These are phyloP conservation scores for Cettia cetti DNA, from an alignment of 2,113 vertebrate genomes.

Conservation along the genomic window DNA sequence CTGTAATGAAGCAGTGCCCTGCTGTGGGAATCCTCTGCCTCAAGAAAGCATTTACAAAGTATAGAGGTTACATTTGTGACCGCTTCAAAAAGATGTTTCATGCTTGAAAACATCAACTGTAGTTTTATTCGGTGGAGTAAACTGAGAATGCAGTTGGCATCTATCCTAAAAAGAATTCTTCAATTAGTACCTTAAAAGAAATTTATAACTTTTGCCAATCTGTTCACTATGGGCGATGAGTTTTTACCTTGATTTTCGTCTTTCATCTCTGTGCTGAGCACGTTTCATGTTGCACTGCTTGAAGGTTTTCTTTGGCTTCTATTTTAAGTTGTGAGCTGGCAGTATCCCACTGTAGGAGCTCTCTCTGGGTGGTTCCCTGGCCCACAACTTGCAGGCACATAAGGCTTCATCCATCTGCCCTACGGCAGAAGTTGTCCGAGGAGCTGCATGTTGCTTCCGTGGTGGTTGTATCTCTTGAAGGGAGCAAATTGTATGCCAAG, in stretches of 20 bases:
- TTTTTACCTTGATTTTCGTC: neutral
- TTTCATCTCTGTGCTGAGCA: neutral
- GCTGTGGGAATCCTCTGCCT: neutral
- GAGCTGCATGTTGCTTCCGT: neutral
- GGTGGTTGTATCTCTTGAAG: neutral
- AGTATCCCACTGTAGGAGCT: neutral
- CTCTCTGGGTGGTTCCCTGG: neutral
- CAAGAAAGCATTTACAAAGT: neutral
- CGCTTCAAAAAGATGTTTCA: neutral
- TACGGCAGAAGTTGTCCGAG: neutral
- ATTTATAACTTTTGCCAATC: neutral
- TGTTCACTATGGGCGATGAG: neutral
- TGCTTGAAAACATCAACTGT: neutral
- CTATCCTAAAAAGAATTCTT: neutral
- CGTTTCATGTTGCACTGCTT: neutral
- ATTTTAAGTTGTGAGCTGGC: neutral
- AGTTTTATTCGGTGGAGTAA: neutral
- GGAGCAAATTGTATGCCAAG: neutral
- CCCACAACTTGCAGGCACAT: accelerated
- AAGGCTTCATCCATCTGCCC: neutral
- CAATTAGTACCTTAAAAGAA: neutral
- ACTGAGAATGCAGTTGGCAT: neutral
- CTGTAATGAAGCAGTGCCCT: neutral
- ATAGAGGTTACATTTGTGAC: neutral
- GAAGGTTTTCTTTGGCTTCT: constrained; percentile 4